Evolutionary conservation across 1,140 invertebrate genomes (phyloP).

Genomic region (Meloidogyne hapla): DNA sequence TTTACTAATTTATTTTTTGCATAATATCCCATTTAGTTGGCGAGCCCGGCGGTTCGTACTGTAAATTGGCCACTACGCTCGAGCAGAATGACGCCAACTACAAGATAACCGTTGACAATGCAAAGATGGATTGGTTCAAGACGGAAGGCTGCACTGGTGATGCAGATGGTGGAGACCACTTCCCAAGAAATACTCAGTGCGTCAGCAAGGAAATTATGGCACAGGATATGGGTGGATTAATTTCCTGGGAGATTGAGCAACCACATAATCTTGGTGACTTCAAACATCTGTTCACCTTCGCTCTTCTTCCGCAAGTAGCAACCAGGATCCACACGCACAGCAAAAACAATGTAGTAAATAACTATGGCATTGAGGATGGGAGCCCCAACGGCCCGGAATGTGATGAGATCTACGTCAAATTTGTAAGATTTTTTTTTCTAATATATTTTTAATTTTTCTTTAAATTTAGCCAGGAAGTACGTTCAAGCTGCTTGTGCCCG

Average conservation of each 20-base stretch:
- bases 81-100: not conserved
- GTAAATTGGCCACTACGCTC: not conserved
- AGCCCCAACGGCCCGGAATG: not conserved
- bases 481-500: not conserved
- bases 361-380: not conserved
- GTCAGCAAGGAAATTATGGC: not conserved
- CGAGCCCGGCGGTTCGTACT: not conserved
- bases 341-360: not conserved
- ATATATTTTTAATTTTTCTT: not conserved
- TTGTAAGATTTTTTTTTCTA: not conserved
- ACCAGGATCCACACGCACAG: not conserved
- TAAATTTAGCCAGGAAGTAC: not conserved
- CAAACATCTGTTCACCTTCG: not conserved
- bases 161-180: too few species aligned
- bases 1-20: not conserved
- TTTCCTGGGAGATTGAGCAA: not conserved
- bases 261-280: not conserved
- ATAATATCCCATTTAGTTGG: not conserved
- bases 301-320: not conserved
- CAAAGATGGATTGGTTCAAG: not conserved
- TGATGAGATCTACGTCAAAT: constrained; percentile 2
- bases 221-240: not conserved
- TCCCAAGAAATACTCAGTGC: not conserved
- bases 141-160: not conserved
- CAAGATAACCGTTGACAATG: not conserved